Evolutionary conservation across 2,797 vertebrate genomes (phyloP), one percentile per base, ranked within the genome.

Genomic region (Crenuchus spilurus): DNA sequence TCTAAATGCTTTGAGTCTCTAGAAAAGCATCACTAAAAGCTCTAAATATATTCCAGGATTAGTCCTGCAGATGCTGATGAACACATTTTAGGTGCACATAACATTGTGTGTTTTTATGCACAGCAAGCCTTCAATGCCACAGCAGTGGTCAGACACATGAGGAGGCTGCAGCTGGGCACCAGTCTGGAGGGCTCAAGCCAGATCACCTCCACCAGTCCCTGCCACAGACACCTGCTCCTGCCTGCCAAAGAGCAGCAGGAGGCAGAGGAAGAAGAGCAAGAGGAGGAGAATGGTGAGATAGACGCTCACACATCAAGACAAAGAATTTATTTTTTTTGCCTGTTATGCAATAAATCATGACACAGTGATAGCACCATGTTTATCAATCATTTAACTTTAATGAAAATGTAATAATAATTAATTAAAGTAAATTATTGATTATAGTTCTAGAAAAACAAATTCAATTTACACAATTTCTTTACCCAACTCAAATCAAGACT

Each of bases 81-180:
- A 22, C 9, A 0, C 22, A 10, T 24, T 16, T 55, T 55, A n/a
- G 28, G n/a, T 30, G 11, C 14, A 44, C 63, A 8, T 14, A 10
- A 51, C 11, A 42, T 65, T 26, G 30, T 70, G 31, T 74, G 8
- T 62, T 18, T 31, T 31, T 70, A 13, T 58, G 11, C 30, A 24
- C 82, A 99, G 97, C 97, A 98, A 98, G 97, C 97, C 9, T 99
- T 99, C 88, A 99, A 98, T 0, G 97, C 97, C 84, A 98, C 97
- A 4, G 97, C 94, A 0, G 96, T 98, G 86, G 95, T 98, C 68
- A 89, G 96, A 70, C 97, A 99, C 90, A 99, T 99, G 97, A 88
- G 96, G 85, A 95, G 89, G 85, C 87, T 99, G 81, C 97, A 99
- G 86, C 91, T 99, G 82, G 95, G 96, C 77, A 96, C 94, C 67